Evolutionary conservation across 1,140 invertebrate genomes (phyloP).

Genomic region (Pachypsylla venusta): DNA sequence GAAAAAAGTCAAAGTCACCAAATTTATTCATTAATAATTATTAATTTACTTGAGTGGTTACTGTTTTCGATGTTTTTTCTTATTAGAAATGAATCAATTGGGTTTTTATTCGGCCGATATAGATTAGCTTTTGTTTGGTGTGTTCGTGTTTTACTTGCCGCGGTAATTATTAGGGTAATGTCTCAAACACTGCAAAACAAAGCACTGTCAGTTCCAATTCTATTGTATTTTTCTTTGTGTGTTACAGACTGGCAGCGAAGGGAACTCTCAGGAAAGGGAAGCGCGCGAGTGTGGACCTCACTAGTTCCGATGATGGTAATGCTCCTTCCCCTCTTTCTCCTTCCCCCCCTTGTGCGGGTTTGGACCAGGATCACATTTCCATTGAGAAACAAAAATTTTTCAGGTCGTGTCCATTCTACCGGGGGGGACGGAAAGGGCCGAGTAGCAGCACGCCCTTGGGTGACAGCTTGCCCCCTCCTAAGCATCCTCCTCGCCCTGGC

Average conservation of each 20-base stretch:
- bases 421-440: constrained; percentile 29
- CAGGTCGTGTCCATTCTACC: constrained; percentile 54
- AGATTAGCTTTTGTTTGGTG: too few relatives aligned
- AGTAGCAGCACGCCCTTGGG: constrained; percentile 16
- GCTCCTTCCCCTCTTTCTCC: constrained; percentile 34
- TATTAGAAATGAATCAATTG: too few relatives aligned
- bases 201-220: constrained; percentile 2
- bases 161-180: too few relatives aligned
- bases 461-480: neutral
- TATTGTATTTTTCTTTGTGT: neutral
- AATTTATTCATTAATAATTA: constrained; percentile 6
- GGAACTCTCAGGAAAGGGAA: constrained; percentile 29
- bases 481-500: constrained; percentile 12
- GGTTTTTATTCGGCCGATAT: too few relatives aligned
- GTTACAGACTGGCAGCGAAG: constrained; percentile 29
- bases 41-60: too few relatives aligned
- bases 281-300: constrained; percentile 29
- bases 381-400: constrained; percentile 77
- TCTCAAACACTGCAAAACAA: too few relatives aligned
- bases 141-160: too few relatives aligned
- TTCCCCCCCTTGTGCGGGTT: constrained; percentile 28
- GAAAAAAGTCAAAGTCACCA: neutral
- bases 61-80: too few relatives aligned
- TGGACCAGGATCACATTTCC: constrained; percentile 51
- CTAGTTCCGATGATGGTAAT: constrained; percentile 41